Evolutionary conservation across 2,113 vertebrate genomes (phyloP).

Genomic region (Cacatua alba): DNA sequence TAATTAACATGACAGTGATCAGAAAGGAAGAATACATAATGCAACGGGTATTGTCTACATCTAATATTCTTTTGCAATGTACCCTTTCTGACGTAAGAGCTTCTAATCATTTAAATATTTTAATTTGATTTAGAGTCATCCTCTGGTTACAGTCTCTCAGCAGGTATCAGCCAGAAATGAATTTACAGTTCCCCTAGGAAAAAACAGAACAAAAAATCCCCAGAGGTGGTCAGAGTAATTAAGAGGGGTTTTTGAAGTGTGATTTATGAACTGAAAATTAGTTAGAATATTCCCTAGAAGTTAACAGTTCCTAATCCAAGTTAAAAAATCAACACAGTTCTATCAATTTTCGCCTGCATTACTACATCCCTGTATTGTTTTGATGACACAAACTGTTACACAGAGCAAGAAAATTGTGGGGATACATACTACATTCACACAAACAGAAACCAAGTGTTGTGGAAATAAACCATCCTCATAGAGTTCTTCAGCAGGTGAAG

Average conservation of each 20-base stretch:
- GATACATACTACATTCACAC: background rate
- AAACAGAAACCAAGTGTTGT: background rate
- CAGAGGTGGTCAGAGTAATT: background rate
- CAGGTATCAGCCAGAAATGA: background rate
- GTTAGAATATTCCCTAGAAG: background rate
- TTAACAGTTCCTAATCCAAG: background rate
- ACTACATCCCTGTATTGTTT: background rate
- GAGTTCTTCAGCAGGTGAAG: background rate
- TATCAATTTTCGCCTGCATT: background rate
- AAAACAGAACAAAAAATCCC: slow-evolving; percentile 15
- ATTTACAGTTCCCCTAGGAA: background rate
- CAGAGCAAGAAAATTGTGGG: background rate
- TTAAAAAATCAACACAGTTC: background rate
- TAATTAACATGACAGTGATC: background rate
- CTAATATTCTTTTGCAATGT: background rate
- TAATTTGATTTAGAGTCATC: background rate
- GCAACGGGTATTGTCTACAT: background rate
- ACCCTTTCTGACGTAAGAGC: background rate
- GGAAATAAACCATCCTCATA: background rate
- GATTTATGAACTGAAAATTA: background rate
- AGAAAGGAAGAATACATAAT: background rate
- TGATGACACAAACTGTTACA: background rate
- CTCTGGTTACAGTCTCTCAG: background rate
- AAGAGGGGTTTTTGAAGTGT: accelerated
- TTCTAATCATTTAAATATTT: slow-evolving; percentile 5